Percentiles rank a stretch among this genome's conserved stretches.
These are phyloP conservation scores for Epizoanthus fatuus DNA, from an alignment of 92 coral and sea anemone species.

Conservation along the genomic window DNA sequence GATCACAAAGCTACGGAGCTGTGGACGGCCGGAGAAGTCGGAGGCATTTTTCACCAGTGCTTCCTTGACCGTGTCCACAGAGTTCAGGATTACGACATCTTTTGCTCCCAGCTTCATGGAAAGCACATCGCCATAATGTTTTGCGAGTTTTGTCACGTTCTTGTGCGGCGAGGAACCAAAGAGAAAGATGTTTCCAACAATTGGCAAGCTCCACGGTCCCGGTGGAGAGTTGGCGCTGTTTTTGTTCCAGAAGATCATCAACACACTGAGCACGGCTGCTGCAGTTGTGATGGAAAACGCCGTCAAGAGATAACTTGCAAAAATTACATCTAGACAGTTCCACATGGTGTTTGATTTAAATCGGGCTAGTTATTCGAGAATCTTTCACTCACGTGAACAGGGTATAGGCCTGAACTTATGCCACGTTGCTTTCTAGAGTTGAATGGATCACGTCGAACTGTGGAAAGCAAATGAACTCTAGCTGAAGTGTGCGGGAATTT, in stretches of 20 bases:
- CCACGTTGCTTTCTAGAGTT: not conserved
- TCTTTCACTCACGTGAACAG: not conserved
- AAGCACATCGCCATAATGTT: slow-evolving; percentile 92
- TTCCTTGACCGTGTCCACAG: slow-evolving; percentile 91
- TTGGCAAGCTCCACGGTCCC: slow-evolving; percentile 93
- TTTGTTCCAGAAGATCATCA: slow-evolving; percentile 17
- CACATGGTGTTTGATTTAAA: slow-evolving; percentile 10
- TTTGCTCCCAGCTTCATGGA: slow-evolving; percentile 94
- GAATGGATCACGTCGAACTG: not conserved
- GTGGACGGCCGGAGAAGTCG: slow-evolving; percentile 97
- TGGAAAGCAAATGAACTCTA: slow-evolving; percentile 30
- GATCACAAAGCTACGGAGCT: slow-evolving; percentile 83
- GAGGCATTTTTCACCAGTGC: slow-evolving; percentile 90
- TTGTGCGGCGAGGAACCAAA: slow-evolving; percentile 93
- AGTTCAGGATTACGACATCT: slow-evolving; percentile 90
- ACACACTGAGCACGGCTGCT: slow-evolving; percentile 37
- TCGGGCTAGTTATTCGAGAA: not conserved
- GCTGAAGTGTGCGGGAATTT: slow-evolving; percentile 30
- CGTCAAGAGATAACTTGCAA: slow-evolving; percentile 31
- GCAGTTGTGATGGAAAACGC: slow-evolving; percentile 53
- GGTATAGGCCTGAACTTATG: not conserved
- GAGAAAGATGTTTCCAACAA: slow-evolving; percentile 92
- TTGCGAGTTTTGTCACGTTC: slow-evolving; percentile 88
- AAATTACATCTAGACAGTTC: slow-evolving; percentile 33
- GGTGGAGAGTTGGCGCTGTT: slow-evolving; percentile 77